Conservation (phyloP, 37 sponge, comb jelly and placozoan species). For the Dysidea cf. avara region DNA sequence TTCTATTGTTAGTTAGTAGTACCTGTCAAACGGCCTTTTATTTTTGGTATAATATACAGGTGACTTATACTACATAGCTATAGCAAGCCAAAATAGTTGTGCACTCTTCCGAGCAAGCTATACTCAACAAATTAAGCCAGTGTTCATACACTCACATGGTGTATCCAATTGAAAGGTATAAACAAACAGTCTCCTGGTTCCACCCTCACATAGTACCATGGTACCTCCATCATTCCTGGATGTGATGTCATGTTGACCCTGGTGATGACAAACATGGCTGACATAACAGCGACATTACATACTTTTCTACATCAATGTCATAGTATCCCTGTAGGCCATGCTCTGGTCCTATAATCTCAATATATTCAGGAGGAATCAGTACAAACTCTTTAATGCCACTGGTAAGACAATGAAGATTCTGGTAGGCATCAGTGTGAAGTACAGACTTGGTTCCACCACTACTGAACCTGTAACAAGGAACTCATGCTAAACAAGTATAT, state of each 20-base stretch:
- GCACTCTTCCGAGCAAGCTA: too few relatives aligned
- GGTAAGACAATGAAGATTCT: constrained; percentile 79
- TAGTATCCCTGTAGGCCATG: constrained; percentile 43
- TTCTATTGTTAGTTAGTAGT: too few relatives aligned
- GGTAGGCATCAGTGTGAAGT: constrained; percentile 62
- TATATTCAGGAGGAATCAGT: constrained; percentile 52
- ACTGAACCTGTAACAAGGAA: constrained; percentile 57
- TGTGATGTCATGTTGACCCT: too few relatives aligned
- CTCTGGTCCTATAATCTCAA: constrained; percentile 63
- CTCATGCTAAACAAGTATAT: too few relatives aligned
- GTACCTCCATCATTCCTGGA: too few relatives aligned
- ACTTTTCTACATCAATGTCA: constrained; percentile 62
- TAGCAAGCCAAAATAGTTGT: too few relatives aligned
- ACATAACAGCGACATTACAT: too few relatives aligned
- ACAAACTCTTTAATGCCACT: constrained; percentile 68
- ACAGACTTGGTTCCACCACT: constrained; percentile 85
- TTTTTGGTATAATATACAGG: too few relatives aligned
- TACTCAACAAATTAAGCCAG: not conserved
- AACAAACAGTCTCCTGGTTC: constrained; percentile 74
- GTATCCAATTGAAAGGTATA: constrained; percentile 67
- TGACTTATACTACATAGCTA: too few relatives aligned
- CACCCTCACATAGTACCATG: too few relatives aligned
- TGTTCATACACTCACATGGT: constrained; percentile 40
- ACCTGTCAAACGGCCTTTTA: too few relatives aligned
- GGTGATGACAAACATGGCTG: too few relatives aligned